Conservation (phyloP, 2,888 invertebrate species). For the Clepsis dumicolana region DNA sequence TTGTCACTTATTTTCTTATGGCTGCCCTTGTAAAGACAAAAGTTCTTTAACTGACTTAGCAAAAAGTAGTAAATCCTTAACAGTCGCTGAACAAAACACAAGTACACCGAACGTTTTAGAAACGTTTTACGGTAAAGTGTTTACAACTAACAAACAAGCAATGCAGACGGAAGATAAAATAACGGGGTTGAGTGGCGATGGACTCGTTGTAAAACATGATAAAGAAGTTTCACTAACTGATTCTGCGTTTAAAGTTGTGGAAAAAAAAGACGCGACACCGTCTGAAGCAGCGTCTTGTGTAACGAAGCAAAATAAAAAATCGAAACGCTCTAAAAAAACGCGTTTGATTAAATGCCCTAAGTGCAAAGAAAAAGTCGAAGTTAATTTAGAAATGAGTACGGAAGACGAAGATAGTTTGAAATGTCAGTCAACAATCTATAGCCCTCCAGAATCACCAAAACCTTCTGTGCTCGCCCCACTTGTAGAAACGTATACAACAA, state of each 20-base stretch:
- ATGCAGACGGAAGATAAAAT: slow-evolving; percentile 56
- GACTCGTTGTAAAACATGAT: slow-evolving; percentile 48
- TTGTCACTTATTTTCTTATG: slow-evolving; percentile 74
- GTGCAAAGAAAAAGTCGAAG: slow-evolving; percentile 69
- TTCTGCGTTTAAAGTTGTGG: slow-evolving; percentile 39
- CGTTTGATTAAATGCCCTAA: slow-evolving; percentile 68
- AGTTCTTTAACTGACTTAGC: slow-evolving; percentile 62
- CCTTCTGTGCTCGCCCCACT: slow-evolving; percentile 45
- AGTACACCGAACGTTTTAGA: slow-evolving; percentile 53
- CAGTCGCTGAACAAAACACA: slow-evolving; percentile 57
- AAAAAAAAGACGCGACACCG: slow-evolving; percentile 47
- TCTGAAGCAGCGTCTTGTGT: slow-evolving; percentile 43
- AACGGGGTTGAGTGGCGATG: slow-evolving; percentile 54
- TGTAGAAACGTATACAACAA: slow-evolving; percentile 51
- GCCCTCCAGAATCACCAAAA: slow-evolving; percentile 54
- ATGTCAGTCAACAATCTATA: slow-evolving; percentile 51
- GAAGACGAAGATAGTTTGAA: slow-evolving; percentile 64
- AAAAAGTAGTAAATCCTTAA: slow-evolving; percentile 57
- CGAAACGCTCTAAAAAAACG: slow-evolving; percentile 53
- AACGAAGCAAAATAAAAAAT: slow-evolving; percentile 48
- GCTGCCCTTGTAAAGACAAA: slow-evolving; percentile 67
- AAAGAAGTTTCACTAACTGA: slow-evolving; percentile 50
- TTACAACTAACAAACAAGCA: neutral
- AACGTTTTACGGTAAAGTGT: neutral
- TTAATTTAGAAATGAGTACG: slow-evolving; percentile 54